Evolutionary conservation across 2,888 invertebrate genomes (phyloP), one percentile per base, ranked within the genome.

Genomic region (Balanococcus diminutus): DNA sequence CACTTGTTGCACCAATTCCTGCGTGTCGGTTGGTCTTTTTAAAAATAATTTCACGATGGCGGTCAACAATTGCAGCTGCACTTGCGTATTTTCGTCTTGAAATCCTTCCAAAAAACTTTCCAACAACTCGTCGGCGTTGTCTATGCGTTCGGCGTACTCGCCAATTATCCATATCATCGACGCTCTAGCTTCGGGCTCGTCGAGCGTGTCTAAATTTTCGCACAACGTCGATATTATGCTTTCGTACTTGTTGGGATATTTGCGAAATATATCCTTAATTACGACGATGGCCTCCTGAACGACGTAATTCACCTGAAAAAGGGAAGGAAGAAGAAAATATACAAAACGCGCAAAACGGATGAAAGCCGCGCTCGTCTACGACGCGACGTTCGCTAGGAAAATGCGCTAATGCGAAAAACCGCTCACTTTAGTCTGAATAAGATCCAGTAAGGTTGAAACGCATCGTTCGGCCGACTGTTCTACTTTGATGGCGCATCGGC

Each of bases 241-340:
- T 91, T 99, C 99, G 90, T 99, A 99, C 90, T 99, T 98, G 91
- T 99, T 99, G 11, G 99, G 99, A 91, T 99, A 99, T 90, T 99
- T 97, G 88, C 96, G 92, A 93, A 97, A 97, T 88, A 97, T 97
- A 89, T 98, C 97, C 91, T 99, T 99, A 89, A 99, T 99, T 28
- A 99, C 99, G 14, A 99, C 99, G 87, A 99, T 98, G 0, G 99
- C 99, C 90, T 99, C 99, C 90, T 99, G 99, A 0, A 99, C 99
- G 19, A 99, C 99, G 90, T 99, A 99, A 92, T 99, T 99, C 25
- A 97, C 92, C 91, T 91, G 86, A 82, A 56, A 86, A n/a, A 42
- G 19, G 51, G n/a, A 25, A 46, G 14, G 28, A 36, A 39, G 22
- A 81, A 81, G 1, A 31, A 2, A 16, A n/a, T n/a, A 36, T 56